Evolutionary conservation across 1,140 invertebrate species (phyloP), one percentile per base, ranked within the genome.

Genomic region (Samia ricini): DNA sequence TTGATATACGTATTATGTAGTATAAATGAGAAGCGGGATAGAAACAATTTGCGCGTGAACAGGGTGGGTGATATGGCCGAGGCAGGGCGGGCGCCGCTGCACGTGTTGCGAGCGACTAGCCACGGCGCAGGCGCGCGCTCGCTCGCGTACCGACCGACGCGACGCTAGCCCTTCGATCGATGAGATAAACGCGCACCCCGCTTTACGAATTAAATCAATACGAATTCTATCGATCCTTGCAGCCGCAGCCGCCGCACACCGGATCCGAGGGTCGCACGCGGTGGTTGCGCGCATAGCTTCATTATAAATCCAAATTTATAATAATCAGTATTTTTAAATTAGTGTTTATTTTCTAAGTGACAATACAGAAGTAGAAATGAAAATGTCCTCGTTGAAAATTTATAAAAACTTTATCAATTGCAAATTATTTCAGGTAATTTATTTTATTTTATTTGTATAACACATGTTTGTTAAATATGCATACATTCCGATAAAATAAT

Each of bases 121-220:
- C 73, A 84, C 66, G 75, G 62, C 75, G 77, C 77, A 77, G 67
- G 83, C 84, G 85, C 83, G 83, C 69, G n/a, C n/a, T n/a, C 61
- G 66, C 68, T 72, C 63, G 56, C 48, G 15, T 19, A 19, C 4
- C 48, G 48, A 18, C 52, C 66, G 66, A 29, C 59, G 51, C 61
- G 24, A 73, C 52, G 72, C 71, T 69, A 54, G 62, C 69, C 56
- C 56, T 69, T 85, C 76, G 87, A 89, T 89, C 87, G 85, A 89
- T 88, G 74, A 82, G 87, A 89, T 89, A 89, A 87, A 88, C 84
- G 86, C 86, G 83, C 87, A 88, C 87, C 85, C 87, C 79, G 84
- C 83, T 83, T 79, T 81, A 76, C 72, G 71, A 75, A 74, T 82
- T 83, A 81, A 84, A 89, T 89, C 87, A 88, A 89, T 89, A 89